These are phyloP conservation scores for Macroteleia sp. DNA, from an alignment of 2,888 invertebrate genomes.

Conservation along the genomic window DNA sequence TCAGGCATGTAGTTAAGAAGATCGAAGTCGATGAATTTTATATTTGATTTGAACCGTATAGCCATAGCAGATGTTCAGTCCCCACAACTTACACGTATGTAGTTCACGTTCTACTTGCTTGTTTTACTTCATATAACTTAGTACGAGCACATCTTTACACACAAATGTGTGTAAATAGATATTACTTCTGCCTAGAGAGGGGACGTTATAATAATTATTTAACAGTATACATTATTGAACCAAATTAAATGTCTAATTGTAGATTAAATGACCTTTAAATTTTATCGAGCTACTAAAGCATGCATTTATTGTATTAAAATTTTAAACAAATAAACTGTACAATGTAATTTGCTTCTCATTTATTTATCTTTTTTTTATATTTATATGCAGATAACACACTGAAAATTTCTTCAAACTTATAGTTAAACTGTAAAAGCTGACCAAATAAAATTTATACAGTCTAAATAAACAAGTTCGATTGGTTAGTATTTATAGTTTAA, in stretches of 20 bases:
- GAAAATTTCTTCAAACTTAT: too few species aligned
- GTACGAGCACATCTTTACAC: too few species aligned
- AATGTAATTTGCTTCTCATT: too few species aligned
- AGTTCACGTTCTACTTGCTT: constrained; percentile 67
- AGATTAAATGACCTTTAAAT: not conserved
- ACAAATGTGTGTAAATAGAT: not conserved
- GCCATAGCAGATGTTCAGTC: constrained; percentile 76
- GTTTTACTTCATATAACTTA: constrained; percentile 29
- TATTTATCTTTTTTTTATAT: too few species aligned
- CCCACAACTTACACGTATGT: constrained; percentile 73
- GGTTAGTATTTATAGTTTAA: too few species aligned
- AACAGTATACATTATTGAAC: not conserved
- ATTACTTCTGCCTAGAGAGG: not conserved
- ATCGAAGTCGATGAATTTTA: constrained; percentile 83
- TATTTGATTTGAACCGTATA: constrained; percentile 77
- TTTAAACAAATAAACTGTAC: too few species aligned
- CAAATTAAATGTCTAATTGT: not conserved
- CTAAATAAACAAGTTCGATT: too few species aligned
- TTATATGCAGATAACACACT: too few species aligned
- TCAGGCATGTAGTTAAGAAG: constrained; percentile 58
- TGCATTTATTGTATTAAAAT: too few species aligned
- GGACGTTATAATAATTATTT: not conserved
- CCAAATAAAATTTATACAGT: too few species aligned
- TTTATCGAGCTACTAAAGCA: not conserved
- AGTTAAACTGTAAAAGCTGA: too few species aligned